Evolutionary conservation across 2,797 vertebrate genomes (phyloP).

Genomic region (Bradypodion ventrale): DNA sequence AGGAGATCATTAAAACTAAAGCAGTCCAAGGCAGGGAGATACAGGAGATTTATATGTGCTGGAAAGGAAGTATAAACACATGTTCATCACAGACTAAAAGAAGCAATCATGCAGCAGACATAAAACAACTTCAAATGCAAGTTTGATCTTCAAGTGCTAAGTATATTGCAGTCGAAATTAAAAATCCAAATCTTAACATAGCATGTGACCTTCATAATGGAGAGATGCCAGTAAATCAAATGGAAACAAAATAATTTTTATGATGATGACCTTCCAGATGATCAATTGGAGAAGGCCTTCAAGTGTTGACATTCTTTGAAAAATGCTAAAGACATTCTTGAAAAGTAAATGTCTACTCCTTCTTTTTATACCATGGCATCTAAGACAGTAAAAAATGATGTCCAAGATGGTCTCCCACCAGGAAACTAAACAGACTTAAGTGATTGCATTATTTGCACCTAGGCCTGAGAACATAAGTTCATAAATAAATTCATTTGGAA

Average conservation of each 20-base stretch:
- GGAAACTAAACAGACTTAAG: too few relatives aligned
- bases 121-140: neutral
- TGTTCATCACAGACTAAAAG: neutral
- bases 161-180: neutral
- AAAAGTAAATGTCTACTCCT: neutral
- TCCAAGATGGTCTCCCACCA: too few relatives aligned
- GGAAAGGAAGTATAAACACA: neutral
- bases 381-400: too few relatives aligned
- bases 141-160: neutral
- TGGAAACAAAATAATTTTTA: too few relatives aligned
- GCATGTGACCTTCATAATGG: too few relatives aligned
- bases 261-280: too few relatives aligned
- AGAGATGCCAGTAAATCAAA: neutral
- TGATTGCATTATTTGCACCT: too few relatives aligned
- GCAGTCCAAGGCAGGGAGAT: neutral
- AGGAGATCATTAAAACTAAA: neutral
- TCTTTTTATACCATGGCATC: neutral
- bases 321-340: neutral
- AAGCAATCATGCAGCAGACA: neutral
- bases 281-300: too few relatives aligned
- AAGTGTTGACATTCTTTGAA: too few relatives aligned
- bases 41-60: neutral
- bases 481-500: too few relatives aligned
- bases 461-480: too few relatives aligned
- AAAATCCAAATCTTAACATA: neutral